These are phyloP conservation scores for Plumapathes pennacea DNA, from an alignment of 92 coral and sea anemone species.

Conservation along the genomic window DNA sequence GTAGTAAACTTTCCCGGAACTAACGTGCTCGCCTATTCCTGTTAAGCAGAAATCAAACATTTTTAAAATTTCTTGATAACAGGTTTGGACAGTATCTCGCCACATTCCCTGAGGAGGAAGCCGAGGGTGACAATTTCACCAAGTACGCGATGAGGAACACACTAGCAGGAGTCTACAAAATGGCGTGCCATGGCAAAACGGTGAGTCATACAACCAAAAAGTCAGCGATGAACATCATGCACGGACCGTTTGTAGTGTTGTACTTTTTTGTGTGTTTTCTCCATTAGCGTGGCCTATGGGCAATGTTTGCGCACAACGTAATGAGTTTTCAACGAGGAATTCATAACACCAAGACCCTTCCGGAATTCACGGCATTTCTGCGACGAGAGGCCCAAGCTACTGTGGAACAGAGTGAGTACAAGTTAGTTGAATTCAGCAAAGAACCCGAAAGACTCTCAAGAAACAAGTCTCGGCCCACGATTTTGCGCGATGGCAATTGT, in stretches of 20 bases:
- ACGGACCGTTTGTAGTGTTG: background rate
- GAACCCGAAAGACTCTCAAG: too few species aligned
- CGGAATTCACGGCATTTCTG: conserved; percentile 64
- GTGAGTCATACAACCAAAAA: conserved; percentile 39
- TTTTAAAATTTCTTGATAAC: too few species aligned
- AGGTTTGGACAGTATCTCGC: conserved; percentile 86
- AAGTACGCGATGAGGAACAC: conserved; percentile 95
- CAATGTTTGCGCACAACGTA: conserved; percentile 82
- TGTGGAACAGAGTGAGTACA: conserved; percentile 73
- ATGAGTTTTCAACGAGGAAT: conserved; percentile 86
- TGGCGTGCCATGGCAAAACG: conserved; percentile 95
- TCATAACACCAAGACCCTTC: conserved; percentile 24
- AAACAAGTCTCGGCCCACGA: background rate
- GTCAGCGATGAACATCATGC: background rate
- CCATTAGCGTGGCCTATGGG: conserved; percentile 91
- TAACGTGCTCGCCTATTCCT: too few species aligned
- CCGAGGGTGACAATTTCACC: conserved; percentile 58
- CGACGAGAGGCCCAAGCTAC: conserved; percentile 65
- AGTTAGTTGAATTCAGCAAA: too few species aligned
- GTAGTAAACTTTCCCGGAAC: too few species aligned
- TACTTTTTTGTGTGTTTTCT: background rate
- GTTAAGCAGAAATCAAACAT: too few species aligned
- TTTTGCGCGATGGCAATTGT: too few species aligned
- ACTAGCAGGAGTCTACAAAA: conserved; percentile 80
- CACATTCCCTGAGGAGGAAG: conserved; percentile 89